Evolutionary conservation across 92 coral and sea anemone species (phyloP).

Genomic region (Siderastrea siderea): DNA sequence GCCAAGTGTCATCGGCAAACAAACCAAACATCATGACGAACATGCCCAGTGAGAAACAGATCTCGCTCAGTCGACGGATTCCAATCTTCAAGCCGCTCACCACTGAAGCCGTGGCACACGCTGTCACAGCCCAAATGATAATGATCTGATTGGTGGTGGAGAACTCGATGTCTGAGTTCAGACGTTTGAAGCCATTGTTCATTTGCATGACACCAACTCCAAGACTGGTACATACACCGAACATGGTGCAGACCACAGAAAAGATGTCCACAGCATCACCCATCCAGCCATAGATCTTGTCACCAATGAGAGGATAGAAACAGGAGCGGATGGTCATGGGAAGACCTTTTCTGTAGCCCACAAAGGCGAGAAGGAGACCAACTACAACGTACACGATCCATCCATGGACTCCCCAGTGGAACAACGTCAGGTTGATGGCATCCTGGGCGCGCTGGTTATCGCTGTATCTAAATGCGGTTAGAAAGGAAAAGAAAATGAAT

Average conservation of each 20-base stretch:
- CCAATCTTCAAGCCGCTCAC: constrained; percentile 89
- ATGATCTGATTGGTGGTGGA: constrained; percentile 68
- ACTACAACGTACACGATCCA: constrained; percentile 94
- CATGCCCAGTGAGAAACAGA: constrained; percentile 89
- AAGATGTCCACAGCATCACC: constrained; percentile 93
- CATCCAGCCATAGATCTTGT: constrained; percentile 83
- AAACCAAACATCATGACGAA: constrained; percentile 81
- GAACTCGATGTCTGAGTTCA: constrained; percentile 66
- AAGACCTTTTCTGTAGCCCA: constrained; percentile 83
- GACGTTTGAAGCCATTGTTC: constrained; percentile 76
- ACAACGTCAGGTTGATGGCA: constrained; percentile 91
- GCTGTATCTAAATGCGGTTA: constrained; percentile 57
- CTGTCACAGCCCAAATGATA: constrained; percentile 93
- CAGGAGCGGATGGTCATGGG: constrained; percentile 97
- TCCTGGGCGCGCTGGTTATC: constrained; percentile 93
- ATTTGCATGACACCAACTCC: constrained; percentile 89
- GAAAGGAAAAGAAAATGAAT: background rate
- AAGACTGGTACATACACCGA: constrained; percentile 96
- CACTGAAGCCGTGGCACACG: constrained; percentile 88
- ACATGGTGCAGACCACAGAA: constrained; percentile 91
- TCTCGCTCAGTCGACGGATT: constrained; percentile 91
- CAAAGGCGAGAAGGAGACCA: constrained; percentile 87
- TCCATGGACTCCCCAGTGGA: constrained; percentile 97
- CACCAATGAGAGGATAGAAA: constrained; percentile 90
- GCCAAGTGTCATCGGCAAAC: constrained; percentile 88